Evolutionary conservation across 2,888 invertebrate species (phyloP).

Genomic region (Pyralis farinalis): DNA sequence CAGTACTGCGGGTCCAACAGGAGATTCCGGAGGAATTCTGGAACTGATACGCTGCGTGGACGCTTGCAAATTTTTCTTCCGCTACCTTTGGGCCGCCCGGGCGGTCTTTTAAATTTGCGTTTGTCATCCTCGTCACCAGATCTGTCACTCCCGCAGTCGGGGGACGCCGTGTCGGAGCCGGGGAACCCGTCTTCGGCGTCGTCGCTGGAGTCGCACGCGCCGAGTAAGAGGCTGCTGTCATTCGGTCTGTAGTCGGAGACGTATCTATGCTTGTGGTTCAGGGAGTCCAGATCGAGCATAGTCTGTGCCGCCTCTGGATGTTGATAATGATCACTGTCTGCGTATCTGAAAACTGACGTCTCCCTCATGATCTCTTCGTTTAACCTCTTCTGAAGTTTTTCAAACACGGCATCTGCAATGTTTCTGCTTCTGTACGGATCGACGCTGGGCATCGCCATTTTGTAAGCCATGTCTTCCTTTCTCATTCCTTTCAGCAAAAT

Average conservation of each 20-base stretch:
- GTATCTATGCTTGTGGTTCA: conserved; percentile 57
- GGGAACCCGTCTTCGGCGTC: conserved; percentile 63
- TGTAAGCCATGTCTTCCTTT: conserved; percentile 56
- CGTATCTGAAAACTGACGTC: conserved; percentile 54
- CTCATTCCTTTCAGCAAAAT: conserved; percentile 54
- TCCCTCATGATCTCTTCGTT: conserved; percentile 54
- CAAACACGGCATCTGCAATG: conserved; percentile 56
- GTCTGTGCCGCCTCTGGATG: conserved; percentile 50
- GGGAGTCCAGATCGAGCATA: conserved; percentile 59
- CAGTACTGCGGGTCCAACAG: conserved; percentile 88
- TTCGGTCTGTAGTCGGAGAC: conserved; percentile 59
- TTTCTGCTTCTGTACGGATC: conserved; percentile 46
- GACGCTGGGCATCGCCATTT: conserved; percentile 51
- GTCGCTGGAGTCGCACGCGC: conserved; percentile 62
- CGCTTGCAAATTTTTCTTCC: conserved; percentile 68
- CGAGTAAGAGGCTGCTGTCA: conserved; percentile 41
- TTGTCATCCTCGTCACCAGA: conserved; percentile 73
- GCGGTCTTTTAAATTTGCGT: conserved; percentile 72
- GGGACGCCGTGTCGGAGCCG: conserved; percentile 60
- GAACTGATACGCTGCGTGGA: conserved; percentile 81
- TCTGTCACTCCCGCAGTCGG: conserved; percentile 67
- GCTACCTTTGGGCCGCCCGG: conserved; percentile 78
- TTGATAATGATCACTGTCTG: conserved; percentile 51
- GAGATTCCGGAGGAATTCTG: conserved; percentile 93
- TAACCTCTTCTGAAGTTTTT: conserved; percentile 55